phyloP scores from a whole-genome alignment of 2,797 vertebrate species.

The Paguma larvata region DNA sequence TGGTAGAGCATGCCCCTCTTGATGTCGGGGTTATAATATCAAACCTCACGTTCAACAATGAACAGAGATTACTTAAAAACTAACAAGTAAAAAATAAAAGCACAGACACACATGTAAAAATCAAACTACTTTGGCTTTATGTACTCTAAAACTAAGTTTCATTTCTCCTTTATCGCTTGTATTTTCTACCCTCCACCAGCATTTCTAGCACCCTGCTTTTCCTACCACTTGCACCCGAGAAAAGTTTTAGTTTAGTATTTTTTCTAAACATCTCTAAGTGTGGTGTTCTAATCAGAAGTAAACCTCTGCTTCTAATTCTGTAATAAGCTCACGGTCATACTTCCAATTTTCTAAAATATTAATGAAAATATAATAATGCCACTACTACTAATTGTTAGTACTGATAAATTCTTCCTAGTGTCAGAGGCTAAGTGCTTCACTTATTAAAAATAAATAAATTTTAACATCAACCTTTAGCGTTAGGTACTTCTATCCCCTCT shows the following conservation, averaged over 20 bases:
- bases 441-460: not conserved
- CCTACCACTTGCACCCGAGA: not conserved
- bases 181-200: fast-evolving
- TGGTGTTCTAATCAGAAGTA: not conserved
- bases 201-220: not conserved
- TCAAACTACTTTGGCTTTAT: not conserved
- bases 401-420: not conserved
- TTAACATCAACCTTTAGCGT: not conserved
- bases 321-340: not conserved
- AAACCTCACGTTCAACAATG: not conserved
- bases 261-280: not conserved
- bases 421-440: not conserved
- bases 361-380: not conserved
- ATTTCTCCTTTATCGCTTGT: not conserved
- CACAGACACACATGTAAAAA: not conserved
- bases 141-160: not conserved
- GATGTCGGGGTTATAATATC: not conserved
- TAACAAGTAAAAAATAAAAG: not conserved
- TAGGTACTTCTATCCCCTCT: not conserved
- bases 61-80: not conserved
- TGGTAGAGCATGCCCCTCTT: not conserved
- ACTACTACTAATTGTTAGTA: not conserved
- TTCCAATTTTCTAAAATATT: not conserved
- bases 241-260: not conserved
- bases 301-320: not conserved